Percentiles rank a stretch among this genome's conserved stretches.
These are phyloP conservation scores for Enteromius anoplus DNA, from an alignment of 2,797 vertebrate genomes.

Conservation along the genomic window DNA sequence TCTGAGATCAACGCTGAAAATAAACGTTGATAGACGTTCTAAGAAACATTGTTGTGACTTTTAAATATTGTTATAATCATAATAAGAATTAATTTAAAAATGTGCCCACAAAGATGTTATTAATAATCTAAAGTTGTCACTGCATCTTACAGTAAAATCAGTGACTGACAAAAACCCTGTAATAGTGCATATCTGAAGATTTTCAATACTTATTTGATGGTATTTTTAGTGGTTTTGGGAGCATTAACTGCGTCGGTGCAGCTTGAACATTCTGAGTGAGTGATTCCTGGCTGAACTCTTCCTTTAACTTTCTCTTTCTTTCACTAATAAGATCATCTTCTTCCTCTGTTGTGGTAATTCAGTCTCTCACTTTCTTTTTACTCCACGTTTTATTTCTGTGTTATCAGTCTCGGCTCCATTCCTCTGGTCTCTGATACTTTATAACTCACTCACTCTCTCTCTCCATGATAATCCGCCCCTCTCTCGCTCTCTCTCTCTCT, in stretches of 20 bases:
- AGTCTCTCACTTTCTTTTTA: conserved; percentile 38
- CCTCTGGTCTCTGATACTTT: conserved; percentile 78
- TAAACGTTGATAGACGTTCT: not conserved
- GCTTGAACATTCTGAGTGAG: not conserved
- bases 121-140: not conserved
- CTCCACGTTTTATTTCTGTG: conserved; percentile 64
- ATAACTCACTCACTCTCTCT: conserved; percentile 81
- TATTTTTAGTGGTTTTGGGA: not conserved
- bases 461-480: conserved; percentile 83
- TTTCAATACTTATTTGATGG: not conserved
- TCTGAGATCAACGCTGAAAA: not conserved
- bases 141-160: not conserved
- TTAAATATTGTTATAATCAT: not conserved
- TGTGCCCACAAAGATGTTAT: no score
- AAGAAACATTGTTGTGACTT: not conserved
- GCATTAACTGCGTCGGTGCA: not conserved
- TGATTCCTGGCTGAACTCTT: not conserved
- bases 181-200: not conserved
- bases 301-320: conserved; percentile 7
- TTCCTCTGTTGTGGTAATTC: conserved; percentile 33
- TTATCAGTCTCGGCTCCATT: conserved; percentile 80
- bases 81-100: not conserved
- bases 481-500: conserved; percentile 79
- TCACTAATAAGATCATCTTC: conserved; percentile 9
- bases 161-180: not conserved